Conservation (phyloP, 2,888 invertebrate species). For the Hypomecis atomaria region DNA sequence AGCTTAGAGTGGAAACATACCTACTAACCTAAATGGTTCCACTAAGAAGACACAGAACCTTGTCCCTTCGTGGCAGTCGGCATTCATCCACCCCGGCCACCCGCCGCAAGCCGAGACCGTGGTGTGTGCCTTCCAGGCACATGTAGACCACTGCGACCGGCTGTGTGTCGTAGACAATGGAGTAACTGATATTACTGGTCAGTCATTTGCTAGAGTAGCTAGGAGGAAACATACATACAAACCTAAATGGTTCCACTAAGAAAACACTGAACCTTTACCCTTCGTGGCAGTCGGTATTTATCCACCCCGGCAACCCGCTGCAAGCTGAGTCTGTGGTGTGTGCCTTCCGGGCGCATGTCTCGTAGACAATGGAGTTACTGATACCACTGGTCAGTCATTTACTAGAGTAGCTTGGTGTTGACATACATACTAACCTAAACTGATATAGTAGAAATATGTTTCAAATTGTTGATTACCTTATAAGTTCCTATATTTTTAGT, state of each 20-base stretch:
- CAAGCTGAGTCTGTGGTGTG: constrained; percentile 86
- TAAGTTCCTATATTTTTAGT: too few species aligned
- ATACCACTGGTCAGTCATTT: too few species aligned
- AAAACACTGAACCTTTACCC: too few species aligned
- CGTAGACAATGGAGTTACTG: constrained; percentile 83
- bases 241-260: too few species aligned
- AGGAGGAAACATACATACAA: neutral
- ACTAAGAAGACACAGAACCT: too few species aligned
- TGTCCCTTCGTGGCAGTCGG: too few species aligned
- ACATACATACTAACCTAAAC: neutral
- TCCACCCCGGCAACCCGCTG: constrained; percentile 21
- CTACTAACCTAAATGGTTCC: neutral
- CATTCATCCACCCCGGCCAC: too few species aligned
- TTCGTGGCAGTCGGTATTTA: too few species aligned
- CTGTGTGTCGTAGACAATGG: constrained; percentile 88
- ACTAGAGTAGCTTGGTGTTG: neutral
- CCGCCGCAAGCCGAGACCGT: constrained; percentile 81
- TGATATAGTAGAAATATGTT: too few species aligned
- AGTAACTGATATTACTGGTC: too few species aligned
- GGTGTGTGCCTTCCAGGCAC: too few species aligned
- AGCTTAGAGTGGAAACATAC: neutral
- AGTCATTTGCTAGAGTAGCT: neutral
- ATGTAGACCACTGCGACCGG: constrained; percentile 64
- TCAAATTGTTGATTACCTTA: too few species aligned
- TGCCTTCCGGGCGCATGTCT: constrained; percentile 88